Conservation (phyloP, 2,797 vertebrate genomes). For the Mormyrops attenuatus region DNA sequence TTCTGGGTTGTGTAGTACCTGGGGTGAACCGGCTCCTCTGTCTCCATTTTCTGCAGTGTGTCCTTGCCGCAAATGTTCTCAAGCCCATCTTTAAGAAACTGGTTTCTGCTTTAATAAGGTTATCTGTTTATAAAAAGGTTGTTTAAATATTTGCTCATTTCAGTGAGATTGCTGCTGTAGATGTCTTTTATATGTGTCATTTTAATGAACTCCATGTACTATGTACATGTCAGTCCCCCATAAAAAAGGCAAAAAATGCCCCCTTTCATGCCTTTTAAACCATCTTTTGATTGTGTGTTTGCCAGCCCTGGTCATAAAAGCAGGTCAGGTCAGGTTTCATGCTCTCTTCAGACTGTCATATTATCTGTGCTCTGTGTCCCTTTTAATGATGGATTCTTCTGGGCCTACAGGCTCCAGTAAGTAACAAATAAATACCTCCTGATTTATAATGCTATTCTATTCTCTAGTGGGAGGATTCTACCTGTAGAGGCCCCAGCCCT, state of each 20-base stretch:
- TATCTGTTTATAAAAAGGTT: background rate
- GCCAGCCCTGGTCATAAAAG: background rate
- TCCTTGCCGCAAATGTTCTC: constrained; percentile 10
- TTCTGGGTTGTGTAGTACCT: constrained; percentile 21
- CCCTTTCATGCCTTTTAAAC: background rate
- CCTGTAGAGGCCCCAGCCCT: background rate
- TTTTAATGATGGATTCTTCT: background rate
- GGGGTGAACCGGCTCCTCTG: background rate
- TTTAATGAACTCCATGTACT: background rate
- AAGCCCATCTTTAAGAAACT: constrained; percentile 18
- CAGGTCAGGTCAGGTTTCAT: background rate
- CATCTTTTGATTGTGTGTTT: background rate
- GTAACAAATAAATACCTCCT: background rate
- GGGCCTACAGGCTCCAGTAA: background rate
- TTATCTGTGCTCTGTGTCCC: background rate
- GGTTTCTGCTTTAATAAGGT: background rate
- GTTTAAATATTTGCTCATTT: background rate
- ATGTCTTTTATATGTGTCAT: background rate
- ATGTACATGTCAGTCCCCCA: background rate
- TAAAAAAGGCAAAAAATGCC: background rate
- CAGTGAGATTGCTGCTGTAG: background rate
- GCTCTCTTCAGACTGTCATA: background rate
- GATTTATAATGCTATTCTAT: background rate
- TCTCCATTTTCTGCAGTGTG: background rate
- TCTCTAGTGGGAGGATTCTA: background rate